Evolutionary conservation across 2,797 vertebrate genomes (phyloP).

Genomic region (Protonibea diacanthus): DNA sequence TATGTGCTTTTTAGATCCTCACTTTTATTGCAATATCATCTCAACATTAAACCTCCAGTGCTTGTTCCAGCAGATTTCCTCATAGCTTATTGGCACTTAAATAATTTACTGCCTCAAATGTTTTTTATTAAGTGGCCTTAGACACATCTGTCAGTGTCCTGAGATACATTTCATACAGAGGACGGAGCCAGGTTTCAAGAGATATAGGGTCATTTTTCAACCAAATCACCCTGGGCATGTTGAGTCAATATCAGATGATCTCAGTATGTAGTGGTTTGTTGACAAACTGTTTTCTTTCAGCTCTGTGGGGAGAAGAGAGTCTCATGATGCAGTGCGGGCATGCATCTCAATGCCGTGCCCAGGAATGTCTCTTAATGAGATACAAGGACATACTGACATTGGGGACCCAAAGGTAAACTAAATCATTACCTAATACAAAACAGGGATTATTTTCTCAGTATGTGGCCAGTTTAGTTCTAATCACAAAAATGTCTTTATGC

Average conservation of each 20-base stretch:
- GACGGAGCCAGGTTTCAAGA: constrained; percentile 79
- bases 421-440: constrained; percentile 18
- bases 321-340: constrained; percentile 88
- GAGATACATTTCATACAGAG: constrained; percentile 80
- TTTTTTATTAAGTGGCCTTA: constrained; percentile 82
- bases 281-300: constrained; percentile 89
- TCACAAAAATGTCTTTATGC: neutral
- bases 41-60: constrained; percentile 55
- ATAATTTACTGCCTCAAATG: constrained; percentile 77
- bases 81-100: constrained; percentile 72
- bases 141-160: constrained; percentile 82
- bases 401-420: constrained; percentile 87
- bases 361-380: constrained; percentile 86
- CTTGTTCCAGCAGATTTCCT: constrained; percentile 63
- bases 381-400: constrained; percentile 86
- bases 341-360: constrained; percentile 89
- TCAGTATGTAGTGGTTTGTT: constrained; percentile 85
- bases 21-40: constrained; percentile 53
- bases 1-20: constrained; percentile 48
- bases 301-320: constrained; percentile 88
- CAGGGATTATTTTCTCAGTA: constrained; percentile 1
- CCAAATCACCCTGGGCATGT: constrained; percentile 85
- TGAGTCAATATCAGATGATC: constrained; percentile 88
- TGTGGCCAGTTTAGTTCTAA: neutral
- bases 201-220: constrained; percentile 86